Base-by-base conservation (phyloP, 1,140 invertebrate species). In the Drosophila lowei region DNA sequence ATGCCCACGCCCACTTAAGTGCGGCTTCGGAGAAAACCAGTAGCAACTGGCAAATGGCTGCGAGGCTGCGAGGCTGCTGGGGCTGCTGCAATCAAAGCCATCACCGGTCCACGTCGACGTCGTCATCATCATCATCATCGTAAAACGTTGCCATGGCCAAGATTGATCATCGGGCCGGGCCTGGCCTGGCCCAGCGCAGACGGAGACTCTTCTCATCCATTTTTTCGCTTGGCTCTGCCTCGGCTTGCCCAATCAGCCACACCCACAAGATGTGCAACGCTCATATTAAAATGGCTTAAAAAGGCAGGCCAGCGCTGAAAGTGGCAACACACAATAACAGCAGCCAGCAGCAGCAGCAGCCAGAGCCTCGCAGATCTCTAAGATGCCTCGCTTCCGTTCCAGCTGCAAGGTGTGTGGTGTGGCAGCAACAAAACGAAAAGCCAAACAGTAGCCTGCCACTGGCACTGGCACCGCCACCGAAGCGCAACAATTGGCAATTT, bases 401-500 rank as follows among this genome's bases (percentile, higher is more conserved):
- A 65, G 77, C 72, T 71, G 81, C 80, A 85, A 85, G 81, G 81
- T 85, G 81, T 85, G 81, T 85, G 81, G 81, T 85, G 81, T 85
- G 81, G 81, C 74, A 80, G 44, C 18, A 63, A 54, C 50, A 49
- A 42, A 50, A 18, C 57, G 30, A 38, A 53, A 63, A 52, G 48
- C 30, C 41, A 72, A 80, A 86, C 80, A 65, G 81, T 73, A 85
- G 77, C 62, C 49, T 50, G 62, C 62, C 62, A 66, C 50, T 67
- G 71, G 4, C 23, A 25, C 71, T 73, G 58, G 64, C 58, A 57
- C 64, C 23, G 62, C 58, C 63, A 65, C 79, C 62, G 64, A 81
- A 77, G 81, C 77, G 53, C 83, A 86, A 86, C 81, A 86, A 86
- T 86, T 86, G 81, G 48, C 81, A 86, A 86, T 86, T 85, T 88